Evolutionary conservation across 2,797 vertebrate species (phyloP).

Genomic region (Thunnus albacares): DNA sequence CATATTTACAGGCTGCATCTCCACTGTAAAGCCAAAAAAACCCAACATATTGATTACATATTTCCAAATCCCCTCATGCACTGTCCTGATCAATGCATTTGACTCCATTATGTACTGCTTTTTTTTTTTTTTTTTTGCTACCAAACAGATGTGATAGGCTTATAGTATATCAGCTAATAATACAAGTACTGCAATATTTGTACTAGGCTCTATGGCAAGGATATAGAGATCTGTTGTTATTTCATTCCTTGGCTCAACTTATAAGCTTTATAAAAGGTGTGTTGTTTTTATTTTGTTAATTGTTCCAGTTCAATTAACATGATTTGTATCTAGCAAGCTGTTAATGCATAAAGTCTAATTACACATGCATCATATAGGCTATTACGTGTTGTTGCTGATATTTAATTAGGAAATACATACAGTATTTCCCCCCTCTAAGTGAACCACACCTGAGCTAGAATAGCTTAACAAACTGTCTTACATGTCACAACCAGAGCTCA

Average conservation of each 20-base stretch:
- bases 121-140: too few species aligned
- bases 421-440: too few species aligned
- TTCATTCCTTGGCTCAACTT: background rate
- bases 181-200: background rate
- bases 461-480: background rate
- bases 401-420: too few species aligned
- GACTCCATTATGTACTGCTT: background rate
- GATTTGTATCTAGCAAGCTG: background rate
- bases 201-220: background rate
- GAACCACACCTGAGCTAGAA: background rate
- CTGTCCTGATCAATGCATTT: background rate
- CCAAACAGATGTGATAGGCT: background rate
- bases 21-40: background rate
- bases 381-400: background rate
- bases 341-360: too few species aligned
- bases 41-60: background rate
- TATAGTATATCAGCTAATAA: background rate
- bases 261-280: background rate
- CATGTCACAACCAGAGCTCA: background rate
- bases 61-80: background rate
- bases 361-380: background rate
- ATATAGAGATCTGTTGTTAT: background rate
- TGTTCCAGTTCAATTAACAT: background rate
- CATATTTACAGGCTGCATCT: background rate
- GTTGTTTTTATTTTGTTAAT: background rate